Conservation (phyloP, 2,113 vertebrate genomes). For the Bubo bubo region DNA sequence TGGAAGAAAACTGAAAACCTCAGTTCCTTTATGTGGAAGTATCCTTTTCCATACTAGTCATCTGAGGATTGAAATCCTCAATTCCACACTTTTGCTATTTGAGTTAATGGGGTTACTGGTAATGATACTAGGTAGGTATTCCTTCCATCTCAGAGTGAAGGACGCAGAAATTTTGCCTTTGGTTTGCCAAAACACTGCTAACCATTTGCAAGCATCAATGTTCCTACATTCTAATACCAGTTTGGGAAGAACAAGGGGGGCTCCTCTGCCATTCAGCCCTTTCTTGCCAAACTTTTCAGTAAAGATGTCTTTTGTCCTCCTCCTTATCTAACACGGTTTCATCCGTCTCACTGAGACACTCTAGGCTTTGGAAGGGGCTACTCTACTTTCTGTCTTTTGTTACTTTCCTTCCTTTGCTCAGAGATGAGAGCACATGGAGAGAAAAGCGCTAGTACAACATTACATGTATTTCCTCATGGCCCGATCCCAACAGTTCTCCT, state of each 20-base stretch:
- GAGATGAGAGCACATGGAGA: not conserved
- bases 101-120: not conserved
- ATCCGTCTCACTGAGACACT: not conserved
- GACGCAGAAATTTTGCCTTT: not conserved
- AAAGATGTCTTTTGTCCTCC: not conserved
- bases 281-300: not conserved
- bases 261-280: not conserved
- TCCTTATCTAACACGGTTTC: not conserved
- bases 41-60: not conserved
- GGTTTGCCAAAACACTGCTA: not conserved
- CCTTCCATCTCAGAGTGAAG: not conserved
- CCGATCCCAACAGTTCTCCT: not conserved
- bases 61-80: not conserved
- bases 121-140: not conserved
- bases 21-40: not conserved
- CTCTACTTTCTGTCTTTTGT: not conserved
- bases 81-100: not conserved
- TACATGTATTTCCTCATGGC: not conserved
- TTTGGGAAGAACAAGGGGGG: not conserved
- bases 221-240: fast-evolving
- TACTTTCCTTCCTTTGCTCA: not conserved
- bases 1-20: not conserved
- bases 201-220: not conserved
- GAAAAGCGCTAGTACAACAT: not conserved
- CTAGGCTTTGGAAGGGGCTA: not conserved